A percentile compares a stretch with the other conserved stretches of the same genome.
Evolutionary conservation across 2,797 vertebrate genomes (phyloP).

Genomic region (Trichosurus vulpecula): DNA sequence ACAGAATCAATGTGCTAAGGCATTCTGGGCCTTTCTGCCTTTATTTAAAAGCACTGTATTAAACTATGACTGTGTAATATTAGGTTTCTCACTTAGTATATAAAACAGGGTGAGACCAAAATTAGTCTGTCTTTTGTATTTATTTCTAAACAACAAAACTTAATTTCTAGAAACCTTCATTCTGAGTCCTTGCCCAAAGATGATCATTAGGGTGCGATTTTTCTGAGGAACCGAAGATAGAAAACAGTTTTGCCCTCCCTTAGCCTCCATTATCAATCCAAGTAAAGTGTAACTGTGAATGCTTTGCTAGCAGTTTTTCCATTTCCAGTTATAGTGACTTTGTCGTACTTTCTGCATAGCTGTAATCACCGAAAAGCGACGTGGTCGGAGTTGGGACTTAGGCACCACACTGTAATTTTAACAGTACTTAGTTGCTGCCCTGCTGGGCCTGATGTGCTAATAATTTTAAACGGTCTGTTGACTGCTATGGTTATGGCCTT

Average conservation of each 20-base stretch:
- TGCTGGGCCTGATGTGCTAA: conserved; percentile 30
- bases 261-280: conserved; percentile 5
- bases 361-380: conserved; percentile 37
- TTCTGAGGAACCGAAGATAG: conserved; percentile 50
- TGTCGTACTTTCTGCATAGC: conserved; percentile 40
- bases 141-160: conserved; percentile 53
- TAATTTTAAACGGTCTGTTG: conserved; percentile 47
- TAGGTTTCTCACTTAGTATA: conserved; percentile 55
- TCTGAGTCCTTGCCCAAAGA: conserved; percentile 60
- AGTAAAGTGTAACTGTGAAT: conserved; percentile 60
- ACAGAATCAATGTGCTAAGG: conserved; percentile 65
- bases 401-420: conserved; percentile 51
- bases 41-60: conserved; percentile 53
- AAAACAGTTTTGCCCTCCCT: conserved; percentile 38
- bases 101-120: conserved; percentile 60
- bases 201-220: conserved; percentile 48
- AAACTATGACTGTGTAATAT: conserved; percentile 61
- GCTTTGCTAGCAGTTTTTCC: conserved; percentile 54
- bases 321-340: conserved; percentile 60
- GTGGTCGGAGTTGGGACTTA: conserved; percentile 41
- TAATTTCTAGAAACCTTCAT: conserved; percentile 67
- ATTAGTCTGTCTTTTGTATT: conserved; percentile 53
- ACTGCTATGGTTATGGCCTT: conserved; percentile 61
- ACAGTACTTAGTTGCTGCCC: conserved; percentile 61
- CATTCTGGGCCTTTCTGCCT: conserved; percentile 36